phyloP scores from a whole-genome alignment of 2,888 invertebrate species.

The Pristionchus exspectatus region DNA sequence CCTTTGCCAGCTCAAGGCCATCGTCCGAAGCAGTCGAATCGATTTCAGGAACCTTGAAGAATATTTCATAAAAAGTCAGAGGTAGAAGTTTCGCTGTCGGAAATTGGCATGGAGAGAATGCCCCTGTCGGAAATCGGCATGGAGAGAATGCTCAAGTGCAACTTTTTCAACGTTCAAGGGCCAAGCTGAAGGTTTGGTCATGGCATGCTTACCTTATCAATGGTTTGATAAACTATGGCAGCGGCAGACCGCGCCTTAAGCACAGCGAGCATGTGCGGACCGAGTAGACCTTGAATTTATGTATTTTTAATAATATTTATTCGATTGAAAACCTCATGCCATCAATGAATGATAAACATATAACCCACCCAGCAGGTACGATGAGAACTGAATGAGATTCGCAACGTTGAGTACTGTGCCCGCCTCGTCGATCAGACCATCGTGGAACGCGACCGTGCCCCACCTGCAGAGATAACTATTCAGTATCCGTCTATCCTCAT shows the following conservation, averaged over 20 bases:
- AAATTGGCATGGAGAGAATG: too few relatives aligned
- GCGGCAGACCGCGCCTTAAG: conserved; percentile 27
- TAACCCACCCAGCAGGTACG: conserved; percentile 28
- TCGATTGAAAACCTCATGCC: too few relatives aligned
- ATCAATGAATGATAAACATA: too few relatives aligned
- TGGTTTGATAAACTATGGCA: conserved; percentile 11
- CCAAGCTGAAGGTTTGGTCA: too few relatives aligned
- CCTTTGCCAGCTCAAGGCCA: not conserved
- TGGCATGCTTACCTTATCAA: conserved; percentile 37
- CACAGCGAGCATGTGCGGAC: conserved; percentile 20
- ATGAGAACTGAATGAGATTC: not conserved
- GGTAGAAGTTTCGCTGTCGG: too few relatives aligned
- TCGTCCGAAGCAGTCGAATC: not conserved
- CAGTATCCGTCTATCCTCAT: not conserved
- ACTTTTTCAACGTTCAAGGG: too few relatives aligned
- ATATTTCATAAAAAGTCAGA: too few relatives aligned
- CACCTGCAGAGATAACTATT: not conserved
- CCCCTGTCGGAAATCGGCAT: too few relatives aligned
- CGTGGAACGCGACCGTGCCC: conserved; percentile 29
- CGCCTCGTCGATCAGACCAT: not conserved
- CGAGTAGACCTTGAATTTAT: not conserved
- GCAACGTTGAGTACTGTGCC: not conserved
- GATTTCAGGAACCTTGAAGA: conserved; percentile 10
- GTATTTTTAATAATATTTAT: not conserved
- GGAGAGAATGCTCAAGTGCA: too few relatives aligned